Evolutionary conservation across 2,888 invertebrate genomes (phyloP).

Genomic region (Plemyria rubiginata): DNA sequence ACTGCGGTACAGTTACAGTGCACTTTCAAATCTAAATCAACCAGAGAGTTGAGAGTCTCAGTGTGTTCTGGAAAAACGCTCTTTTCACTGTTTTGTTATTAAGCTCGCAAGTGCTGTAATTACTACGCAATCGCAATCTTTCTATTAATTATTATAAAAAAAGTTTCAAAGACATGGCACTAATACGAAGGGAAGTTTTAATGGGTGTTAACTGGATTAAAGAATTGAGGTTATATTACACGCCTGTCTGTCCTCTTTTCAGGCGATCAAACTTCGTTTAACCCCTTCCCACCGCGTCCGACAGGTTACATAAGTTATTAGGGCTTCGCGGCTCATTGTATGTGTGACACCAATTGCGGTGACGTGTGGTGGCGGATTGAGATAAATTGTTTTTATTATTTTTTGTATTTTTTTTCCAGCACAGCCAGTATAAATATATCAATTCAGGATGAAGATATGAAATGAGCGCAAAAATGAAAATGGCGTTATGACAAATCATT

Average conservation of each 20-base stretch:
- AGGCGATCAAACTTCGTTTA: constrained; percentile 42
- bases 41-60: constrained; percentile 1
- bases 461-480: no score
- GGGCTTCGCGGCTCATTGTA: constrained; percentile 40
- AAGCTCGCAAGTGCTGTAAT: no score
- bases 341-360: constrained; percentile 14
- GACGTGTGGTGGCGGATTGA: constrained; percentile 18
- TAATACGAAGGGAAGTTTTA: neutral
- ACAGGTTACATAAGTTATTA: constrained; percentile 44
- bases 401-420: no score
- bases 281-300: constrained; percentile 32
- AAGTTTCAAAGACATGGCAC: no score
- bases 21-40: constrained; percentile 18
- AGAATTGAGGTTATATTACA: constrained; percentile 25
- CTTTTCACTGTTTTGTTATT: no score
- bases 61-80: neutral
- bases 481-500: no score
- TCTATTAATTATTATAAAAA: no score
- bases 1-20: constrained; percentile 3
- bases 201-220: constrained; percentile 6
- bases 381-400: constrained; percentile 4
- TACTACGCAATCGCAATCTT: no score
- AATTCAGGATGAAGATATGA: no score
- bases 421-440: no score
- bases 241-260: constrained; percentile 36